Evolutionary conservation across 1,140 invertebrate species (phyloP).

Genomic region (Eriosoma lanigerum): DNA sequence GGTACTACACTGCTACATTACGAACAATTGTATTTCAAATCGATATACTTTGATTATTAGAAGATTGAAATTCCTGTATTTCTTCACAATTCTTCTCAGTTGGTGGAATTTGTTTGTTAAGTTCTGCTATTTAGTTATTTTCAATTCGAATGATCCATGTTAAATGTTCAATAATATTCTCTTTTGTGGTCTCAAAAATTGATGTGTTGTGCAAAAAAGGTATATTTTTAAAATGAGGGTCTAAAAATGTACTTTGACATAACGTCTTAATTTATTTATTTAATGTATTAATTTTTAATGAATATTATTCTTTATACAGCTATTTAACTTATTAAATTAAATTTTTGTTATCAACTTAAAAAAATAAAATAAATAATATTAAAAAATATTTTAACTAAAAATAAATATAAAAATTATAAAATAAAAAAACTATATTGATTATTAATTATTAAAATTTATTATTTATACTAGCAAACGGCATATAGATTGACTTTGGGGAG

Average conservation of each 20-base stretch:
- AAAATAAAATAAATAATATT: too few species aligned
- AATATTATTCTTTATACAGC: too few species aligned
- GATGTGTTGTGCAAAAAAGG: not conserved
- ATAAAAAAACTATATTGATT: too few species aligned
- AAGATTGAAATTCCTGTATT: not conserved
- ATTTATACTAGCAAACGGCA: too few species aligned
- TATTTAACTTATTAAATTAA: too few species aligned
- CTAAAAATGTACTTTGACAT: not conserved
- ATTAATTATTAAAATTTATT: too few species aligned
- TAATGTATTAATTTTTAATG: too few species aligned
- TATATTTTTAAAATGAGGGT: slow-evolving; percentile 20
- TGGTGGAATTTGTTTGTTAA: not conserved
- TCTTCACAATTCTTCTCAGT: not conserved
- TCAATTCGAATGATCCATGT: not conserved
- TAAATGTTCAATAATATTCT: not conserved
- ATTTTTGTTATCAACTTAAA: too few species aligned
- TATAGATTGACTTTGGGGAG: too few species aligned
- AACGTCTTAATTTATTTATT: not conserved
- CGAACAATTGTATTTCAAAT: slow-evolving; percentile 1
- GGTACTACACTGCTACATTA: not conserved
- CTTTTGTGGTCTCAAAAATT: not conserved
- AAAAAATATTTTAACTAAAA: too few species aligned
- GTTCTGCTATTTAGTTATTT: not conserved
- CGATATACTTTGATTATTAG: not conserved
- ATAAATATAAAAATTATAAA: too few species aligned